phyloP scores from a whole-genome alignment of 2,797 vertebrate species.

The Enteromius afrohamiltoni region DNA sequence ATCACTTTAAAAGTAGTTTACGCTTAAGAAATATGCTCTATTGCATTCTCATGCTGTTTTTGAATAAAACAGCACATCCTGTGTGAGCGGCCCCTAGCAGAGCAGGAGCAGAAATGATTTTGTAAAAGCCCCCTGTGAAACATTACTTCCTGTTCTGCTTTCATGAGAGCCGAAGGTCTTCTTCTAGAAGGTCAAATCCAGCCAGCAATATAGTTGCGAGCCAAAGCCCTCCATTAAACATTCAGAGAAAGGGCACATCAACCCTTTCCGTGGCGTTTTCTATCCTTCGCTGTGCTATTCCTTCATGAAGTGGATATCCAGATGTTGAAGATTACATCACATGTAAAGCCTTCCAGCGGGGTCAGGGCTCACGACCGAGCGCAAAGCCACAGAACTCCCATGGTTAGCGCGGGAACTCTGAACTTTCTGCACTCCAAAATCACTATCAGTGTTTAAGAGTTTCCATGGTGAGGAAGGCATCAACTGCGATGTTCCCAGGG shows the following conservation, averaged over 20 bases:
- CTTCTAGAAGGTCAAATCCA: conserved; percentile 50
- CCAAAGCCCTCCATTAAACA: conserved; percentile 63
- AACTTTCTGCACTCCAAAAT: conserved; percentile 45
- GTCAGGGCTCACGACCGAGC: conserved; percentile 25
- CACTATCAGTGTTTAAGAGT: conserved; percentile 48
- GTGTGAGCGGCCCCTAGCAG: neutral
- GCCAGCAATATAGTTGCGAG: conserved; percentile 37
- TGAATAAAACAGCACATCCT: conserved; percentile 20
- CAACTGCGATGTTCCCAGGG: conserved; percentile 55
- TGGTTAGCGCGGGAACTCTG: conserved; percentile 38
- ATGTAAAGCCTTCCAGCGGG: conserved; percentile 39
- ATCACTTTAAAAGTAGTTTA: neutral
- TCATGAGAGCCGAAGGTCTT: conserved; percentile 43
- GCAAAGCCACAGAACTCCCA: conserved; percentile 46
- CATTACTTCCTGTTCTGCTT: conserved; percentile 49
- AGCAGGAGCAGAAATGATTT: conserved; percentile 22
- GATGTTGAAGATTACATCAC: conserved; percentile 50
- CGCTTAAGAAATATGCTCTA: neutral
- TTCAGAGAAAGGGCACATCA: conserved; percentile 54
- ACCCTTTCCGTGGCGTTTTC: conserved; percentile 47
- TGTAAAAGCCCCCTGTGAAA: conserved; percentile 15
- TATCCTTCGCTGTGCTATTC: conserved; percentile 36
- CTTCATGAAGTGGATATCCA: conserved; percentile 48
- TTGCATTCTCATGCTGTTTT: neutral
- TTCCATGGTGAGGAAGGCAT: conserved; percentile 48